Base-by-base conservation (phyloP, 2,888 invertebrate species). In the Amphipyra tragopoginis region DNA sequence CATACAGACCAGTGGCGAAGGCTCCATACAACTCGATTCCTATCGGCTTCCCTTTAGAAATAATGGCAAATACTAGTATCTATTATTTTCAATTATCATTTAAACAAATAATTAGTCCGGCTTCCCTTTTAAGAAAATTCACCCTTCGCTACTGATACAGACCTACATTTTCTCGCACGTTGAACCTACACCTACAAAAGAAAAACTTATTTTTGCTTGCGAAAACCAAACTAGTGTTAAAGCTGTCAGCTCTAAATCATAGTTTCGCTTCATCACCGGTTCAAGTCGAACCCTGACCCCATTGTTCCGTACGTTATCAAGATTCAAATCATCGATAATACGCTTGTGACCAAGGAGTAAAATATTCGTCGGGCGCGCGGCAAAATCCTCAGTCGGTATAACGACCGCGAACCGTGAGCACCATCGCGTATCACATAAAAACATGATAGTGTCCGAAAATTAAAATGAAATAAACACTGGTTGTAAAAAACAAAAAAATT, bases 301-400 rank as follows among this genome's bases (percentile, higher is more conserved):
- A 82, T 88, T 89, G 86, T 86, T 82, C 82, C 75, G 76, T 81
- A 70, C 79, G 84, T 90, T 92, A 93, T 94, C 93, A 91, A 90
- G 93, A 93, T 93, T 82, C 79, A 82, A 91, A 92, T 89, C 93
- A 90, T 88, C 93, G 92, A 93, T 93, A 92, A 82, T 81, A 86
- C 81, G 80, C 84, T 82, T 88, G 88, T 93, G 93, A 92, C 93
- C 93, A 92, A 85, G 80, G 84, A 88, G 85, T 77, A 74, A 79
- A 82, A 72, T 81, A 72, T 83, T 84, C 80, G 83, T 65, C 76
- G 63, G 66, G 73, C 81, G 83, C 81, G 84, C 86, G 85, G 80
- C 79, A 85, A 86, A 83, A 81, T 88, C 89, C 72, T 90, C 93
- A 93, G 93, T 93, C 90, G 88, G 82, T 86, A 83, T 82, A 84